Evolutionary conservation across 2,797 vertebrate genomes (phyloP).

Genomic region (Sebastes iracundus): DNA sequence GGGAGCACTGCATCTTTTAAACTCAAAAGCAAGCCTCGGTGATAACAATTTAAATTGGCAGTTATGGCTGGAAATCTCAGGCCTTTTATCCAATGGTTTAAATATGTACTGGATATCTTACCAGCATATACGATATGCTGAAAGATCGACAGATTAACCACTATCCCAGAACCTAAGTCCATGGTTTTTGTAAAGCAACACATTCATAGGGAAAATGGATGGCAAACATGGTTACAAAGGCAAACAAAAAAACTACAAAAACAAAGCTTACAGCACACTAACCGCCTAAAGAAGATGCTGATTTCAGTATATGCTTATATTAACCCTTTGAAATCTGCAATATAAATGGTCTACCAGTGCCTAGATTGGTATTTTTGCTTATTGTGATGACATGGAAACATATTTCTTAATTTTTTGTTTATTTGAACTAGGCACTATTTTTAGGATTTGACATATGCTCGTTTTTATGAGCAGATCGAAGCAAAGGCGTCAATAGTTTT

Average conservation of each 20-base stretch:
- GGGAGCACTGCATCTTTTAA: slow-evolving; percentile 31
- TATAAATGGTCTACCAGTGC: background rate
- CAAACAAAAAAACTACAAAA: background rate
- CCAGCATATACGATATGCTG: background rate
- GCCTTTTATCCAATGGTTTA: slow-evolving; percentile 1
- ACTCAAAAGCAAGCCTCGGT: slow-evolving; percentile 1
- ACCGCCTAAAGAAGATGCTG: background rate
- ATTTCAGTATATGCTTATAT: background rate
- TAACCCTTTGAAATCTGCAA: background rate
- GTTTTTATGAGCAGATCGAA: too few species aligned
- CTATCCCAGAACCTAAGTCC: background rate
- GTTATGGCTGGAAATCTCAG: background rate
- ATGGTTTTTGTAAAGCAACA: background rate
- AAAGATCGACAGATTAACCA: background rate
- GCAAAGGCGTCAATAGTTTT: background rate
- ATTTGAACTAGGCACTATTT: too few species aligned
- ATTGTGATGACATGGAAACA: background rate
- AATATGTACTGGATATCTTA: background rate
- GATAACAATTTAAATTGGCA: background rate
- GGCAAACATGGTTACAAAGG: background rate
- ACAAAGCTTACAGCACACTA: background rate
- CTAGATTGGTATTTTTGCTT: background rate
- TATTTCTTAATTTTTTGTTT: too few species aligned
- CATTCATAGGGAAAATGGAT: background rate
- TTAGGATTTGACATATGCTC: too few species aligned